Evolutionary conservation across 1,140 invertebrate species (phyloP).

Genomic region (Caenorhabditis remanei): DNA sequence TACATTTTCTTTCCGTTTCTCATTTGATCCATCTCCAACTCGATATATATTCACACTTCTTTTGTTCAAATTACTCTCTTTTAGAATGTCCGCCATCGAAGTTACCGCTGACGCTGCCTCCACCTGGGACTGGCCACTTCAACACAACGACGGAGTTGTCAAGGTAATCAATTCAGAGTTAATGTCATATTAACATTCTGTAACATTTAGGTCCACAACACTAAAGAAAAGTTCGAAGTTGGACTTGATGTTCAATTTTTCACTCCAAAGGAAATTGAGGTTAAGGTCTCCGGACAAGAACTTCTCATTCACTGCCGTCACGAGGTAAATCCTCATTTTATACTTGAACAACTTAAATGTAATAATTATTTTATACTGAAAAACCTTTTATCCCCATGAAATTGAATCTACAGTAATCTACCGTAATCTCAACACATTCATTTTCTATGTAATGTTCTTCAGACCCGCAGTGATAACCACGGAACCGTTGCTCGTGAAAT

Average conservation of each 20-base stretch:
- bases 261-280: slow-evolving; percentile 68
- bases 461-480: slow-evolving; percentile 72
- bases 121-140: slow-evolving; percentile 68
- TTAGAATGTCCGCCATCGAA: slow-evolving; percentile 62
- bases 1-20: slow-evolving; percentile 35
- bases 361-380: no score
- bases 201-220: slow-evolving; percentile 64
- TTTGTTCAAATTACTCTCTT: not conserved
- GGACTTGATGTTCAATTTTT: slow-evolving; percentile 69
- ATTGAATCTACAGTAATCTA: no score
- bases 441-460: not conserved
- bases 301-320: slow-evolving; percentile 75
- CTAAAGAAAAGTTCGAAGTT: slow-evolving; percentile 69
- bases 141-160: slow-evolving; percentile 69
- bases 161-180: not conserved
- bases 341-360: no score
- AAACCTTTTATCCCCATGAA: no score
- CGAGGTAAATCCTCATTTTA: slow-evolving; percentile 58
- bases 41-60: slow-evolving; percentile 29
- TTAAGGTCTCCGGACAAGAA: slow-evolving; percentile 73
- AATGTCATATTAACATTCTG: no score
- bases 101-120: slow-evolving; percentile 64
- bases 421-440: not conserved
- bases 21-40: not conserved
- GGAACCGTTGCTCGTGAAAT: slow-evolving; percentile 75